Evolutionary conservation across 1,140 invertebrate species (phyloP).

Genomic region (Caligus rogercresseyi): DNA sequence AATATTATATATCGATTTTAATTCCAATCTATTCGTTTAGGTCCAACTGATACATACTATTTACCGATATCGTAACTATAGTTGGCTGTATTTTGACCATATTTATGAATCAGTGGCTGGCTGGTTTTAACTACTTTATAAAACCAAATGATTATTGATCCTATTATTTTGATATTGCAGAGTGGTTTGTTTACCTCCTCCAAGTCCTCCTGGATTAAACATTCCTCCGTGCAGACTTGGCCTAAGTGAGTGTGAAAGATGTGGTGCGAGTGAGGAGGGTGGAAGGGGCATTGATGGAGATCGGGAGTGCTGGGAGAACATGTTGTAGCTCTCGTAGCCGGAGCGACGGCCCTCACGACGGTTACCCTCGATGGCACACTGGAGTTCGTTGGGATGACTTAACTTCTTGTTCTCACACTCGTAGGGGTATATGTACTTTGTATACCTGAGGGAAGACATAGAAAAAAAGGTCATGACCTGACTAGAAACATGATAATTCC

Average conservation of each 20-base stretch:
- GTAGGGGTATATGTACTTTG: conserved; percentile 98
- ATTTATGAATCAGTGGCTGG: too few species aligned
- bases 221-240: neutral
- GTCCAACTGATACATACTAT: too few species aligned
- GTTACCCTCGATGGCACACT: conserved; percentile 96
- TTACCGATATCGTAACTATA: too few species aligned
- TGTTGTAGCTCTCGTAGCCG: conserved; percentile 66
- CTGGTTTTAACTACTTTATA: too few species aligned
- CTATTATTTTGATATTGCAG: too few species aligned
- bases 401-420: conserved; percentile 90
- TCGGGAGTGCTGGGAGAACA: conserved; percentile 26
- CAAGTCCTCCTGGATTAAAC: neutral
- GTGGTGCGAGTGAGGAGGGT: conserved; percentile 1
- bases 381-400: conserved; percentile 75
- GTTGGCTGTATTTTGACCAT: too few species aligned
- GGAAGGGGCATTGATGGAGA: conserved; percentile 10
- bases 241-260: neutral
- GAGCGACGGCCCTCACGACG: conserved; percentile 79
- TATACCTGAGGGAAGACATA: conserved; percentile 60
- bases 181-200: too few species aligned
- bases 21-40: too few species aligned
- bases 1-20: too few species aligned
- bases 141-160: too few species aligned
- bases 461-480: neutral
- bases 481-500: too few species aligned